phyloP scores from a whole-genome alignment of 2,888 invertebrate genomes.

The Limenitis camilla region DNA sequence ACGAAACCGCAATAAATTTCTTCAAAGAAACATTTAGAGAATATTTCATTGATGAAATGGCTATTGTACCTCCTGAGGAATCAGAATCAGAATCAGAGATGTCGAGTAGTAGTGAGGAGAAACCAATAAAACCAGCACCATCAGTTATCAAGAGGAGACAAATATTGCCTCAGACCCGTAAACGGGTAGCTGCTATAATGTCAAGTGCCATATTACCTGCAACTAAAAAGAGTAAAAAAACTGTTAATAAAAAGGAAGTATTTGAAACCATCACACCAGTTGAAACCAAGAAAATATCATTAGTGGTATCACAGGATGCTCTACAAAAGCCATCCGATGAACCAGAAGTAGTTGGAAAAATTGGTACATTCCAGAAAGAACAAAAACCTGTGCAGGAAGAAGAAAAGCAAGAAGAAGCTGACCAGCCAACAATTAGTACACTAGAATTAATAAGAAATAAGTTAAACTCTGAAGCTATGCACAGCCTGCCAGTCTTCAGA shows the following conservation, averaged over 20 bases:
- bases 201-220: constrained; percentile 40
- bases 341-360: constrained; percentile 54
- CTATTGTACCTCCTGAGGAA: constrained; percentile 32
- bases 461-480: constrained; percentile 81
- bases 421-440: constrained; percentile 70
- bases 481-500: constrained; percentile 85
- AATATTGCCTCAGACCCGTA: constrained; percentile 50
- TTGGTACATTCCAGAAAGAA: constrained; percentile 61
- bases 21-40: constrained; percentile 53
- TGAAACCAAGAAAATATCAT: constrained; percentile 61
- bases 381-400: constrained; percentile 33
- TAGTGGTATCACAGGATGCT: constrained; percentile 57
- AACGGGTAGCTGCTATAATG: constrained; percentile 40
- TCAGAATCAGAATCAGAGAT: constrained; percentile 59
- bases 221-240: constrained; percentile 36
- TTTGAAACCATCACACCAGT: constrained; percentile 53
- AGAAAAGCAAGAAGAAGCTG: constrained; percentile 32
- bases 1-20: constrained; percentile 41
- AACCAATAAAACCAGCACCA: constrained; percentile 32
- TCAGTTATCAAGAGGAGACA: constrained; percentile 51
- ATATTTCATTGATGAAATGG: constrained; percentile 42
- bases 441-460: constrained; percentile 80
- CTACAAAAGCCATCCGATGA: constrained; percentile 46
- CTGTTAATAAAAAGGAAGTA: constrained; percentile 47
- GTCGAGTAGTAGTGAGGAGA: constrained; percentile 56